A percentile compares a stretch with the other conserved stretches of the same genome.
Evolutionary conservation across 2,113 vertebrate genomes (phyloP).

Genomic region (Chroicocephalus ridibundus): DNA sequence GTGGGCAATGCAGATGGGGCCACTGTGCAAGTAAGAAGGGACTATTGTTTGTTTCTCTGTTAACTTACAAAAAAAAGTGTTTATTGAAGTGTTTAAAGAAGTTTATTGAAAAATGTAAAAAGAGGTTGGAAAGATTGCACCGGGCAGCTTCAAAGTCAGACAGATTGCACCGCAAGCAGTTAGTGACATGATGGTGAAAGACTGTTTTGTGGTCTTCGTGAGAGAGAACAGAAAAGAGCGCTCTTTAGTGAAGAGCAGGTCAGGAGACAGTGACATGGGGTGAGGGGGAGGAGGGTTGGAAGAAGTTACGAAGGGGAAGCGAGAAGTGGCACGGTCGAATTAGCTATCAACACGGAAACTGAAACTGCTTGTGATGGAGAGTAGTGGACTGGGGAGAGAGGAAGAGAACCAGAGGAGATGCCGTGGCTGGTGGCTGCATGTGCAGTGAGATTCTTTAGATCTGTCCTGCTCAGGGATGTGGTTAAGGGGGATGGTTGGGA

Average conservation of each 20-base stretch:
- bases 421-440: neutral
- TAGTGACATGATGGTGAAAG: neutral
- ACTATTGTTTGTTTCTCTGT: neutral
- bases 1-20: neutral
- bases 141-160: neutral
- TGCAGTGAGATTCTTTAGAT: neutral
- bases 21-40: neutral
- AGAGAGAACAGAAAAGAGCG: neutral
- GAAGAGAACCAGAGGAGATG: neutral
- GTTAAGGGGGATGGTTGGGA: neutral
- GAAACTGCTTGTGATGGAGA: constrained; percentile 4
- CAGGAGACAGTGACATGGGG: neutral
- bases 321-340: neutral
- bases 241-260: neutral
- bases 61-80: neutral
- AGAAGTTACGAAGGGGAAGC: constrained; percentile 37
- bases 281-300: constrained; percentile 5
- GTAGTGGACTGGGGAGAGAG: neutral
- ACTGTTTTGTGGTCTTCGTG: neutral
- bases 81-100: neutral
- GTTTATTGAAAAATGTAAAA: neutral
- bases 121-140: neutral
- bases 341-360: constrained; percentile 53
- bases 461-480: neutral
- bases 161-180: neutral